phyloP scores from a whole-genome alignment of 2,888 invertebrate species.

The Yponomeuta plumbellus region DNA sequence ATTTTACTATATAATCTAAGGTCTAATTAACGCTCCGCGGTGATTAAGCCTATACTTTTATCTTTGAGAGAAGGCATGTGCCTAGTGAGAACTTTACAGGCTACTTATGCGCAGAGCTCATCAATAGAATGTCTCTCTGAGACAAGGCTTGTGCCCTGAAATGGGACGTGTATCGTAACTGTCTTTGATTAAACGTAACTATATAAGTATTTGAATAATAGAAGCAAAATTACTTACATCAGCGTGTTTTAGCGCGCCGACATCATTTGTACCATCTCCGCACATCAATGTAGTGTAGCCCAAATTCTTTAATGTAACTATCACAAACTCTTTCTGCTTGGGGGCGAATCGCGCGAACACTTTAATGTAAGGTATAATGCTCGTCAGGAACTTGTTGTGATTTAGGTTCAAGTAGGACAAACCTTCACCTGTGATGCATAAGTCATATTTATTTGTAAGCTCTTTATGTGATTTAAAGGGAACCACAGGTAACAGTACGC shows the following conservation, averaged over 20 bases:
- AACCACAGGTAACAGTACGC: constrained; percentile 71
- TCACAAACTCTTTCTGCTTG: constrained; percentile 98
- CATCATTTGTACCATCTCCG: constrained; percentile 99
- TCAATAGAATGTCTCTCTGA: too few relatives aligned
- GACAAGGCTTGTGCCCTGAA: too few relatives aligned
- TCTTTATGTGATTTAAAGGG: constrained; percentile 66
- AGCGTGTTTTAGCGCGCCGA: constrained; percentile 98
- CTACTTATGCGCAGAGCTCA: too few relatives aligned
- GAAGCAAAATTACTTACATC: constrained; percentile 80
- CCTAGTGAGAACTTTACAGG: too few relatives aligned
- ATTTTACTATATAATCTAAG: too few relatives aligned
- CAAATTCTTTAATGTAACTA: constrained; percentile 89
- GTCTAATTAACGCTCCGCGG: too few relatives aligned
- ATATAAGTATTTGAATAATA: neutral
- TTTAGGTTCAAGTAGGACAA: constrained; percentile 81
- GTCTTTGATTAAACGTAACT: too few relatives aligned
- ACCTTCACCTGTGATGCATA: constrained; percentile 97
- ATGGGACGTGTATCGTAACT: too few relatives aligned
- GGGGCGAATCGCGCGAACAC: constrained; percentile 98
- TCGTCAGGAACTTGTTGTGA: constrained; percentile 78
- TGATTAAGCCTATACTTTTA: too few relatives aligned
- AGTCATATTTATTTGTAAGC: constrained; percentile 85
- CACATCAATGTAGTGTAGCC: constrained; percentile 98
- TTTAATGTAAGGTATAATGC: constrained; percentile 89
- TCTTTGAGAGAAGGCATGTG: too few relatives aligned